Percentiles rank a stretch among this genome's conserved stretches.
phyloP scores from a whole-genome alignment of 1,140 invertebrate genomes.

The Caerostris extrusa region DNA sequence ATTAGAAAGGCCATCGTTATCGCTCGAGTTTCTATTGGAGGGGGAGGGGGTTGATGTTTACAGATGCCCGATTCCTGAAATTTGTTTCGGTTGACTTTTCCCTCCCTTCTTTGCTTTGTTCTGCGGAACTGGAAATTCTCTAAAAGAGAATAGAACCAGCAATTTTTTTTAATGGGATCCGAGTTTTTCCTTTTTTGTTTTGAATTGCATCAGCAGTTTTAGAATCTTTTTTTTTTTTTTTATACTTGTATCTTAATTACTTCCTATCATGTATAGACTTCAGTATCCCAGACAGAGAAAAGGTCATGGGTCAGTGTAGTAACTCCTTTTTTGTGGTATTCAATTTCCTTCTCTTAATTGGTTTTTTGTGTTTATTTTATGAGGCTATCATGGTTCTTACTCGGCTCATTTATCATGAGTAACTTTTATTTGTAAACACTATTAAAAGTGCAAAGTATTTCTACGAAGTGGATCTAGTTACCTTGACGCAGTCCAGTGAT shows the following conservation, averaged over 20 bases:
- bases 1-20: slow-evolving; percentile 39
- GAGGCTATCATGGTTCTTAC: too few species aligned
- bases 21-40: not conserved
- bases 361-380: too few species aligned
- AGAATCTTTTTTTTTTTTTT: not conserved
- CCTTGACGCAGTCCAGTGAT: too few species aligned
- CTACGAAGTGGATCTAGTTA: too few species aligned
- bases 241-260: not conserved
- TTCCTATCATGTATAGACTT: not conserved
- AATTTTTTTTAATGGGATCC: not conserved
- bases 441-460: too few species aligned
- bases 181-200: not conserved
- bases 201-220: slow-evolving; percentile 31
- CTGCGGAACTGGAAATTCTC: not conserved
- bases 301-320: not conserved
- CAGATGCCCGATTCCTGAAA: not conserved
- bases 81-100: slow-evolving; percentile 21
- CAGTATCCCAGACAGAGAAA: not conserved
- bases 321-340: not conserved
- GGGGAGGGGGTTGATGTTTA: not conserved
- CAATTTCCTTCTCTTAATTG: not conserved
- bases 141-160: not conserved
- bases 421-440: too few species aligned
- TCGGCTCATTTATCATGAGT: too few species aligned
- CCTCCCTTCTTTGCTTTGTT: not conserved